Evolutionary conservation across 1,140 invertebrate species (phyloP).

Genomic region (Drosophila malerkotliana): DNA sequence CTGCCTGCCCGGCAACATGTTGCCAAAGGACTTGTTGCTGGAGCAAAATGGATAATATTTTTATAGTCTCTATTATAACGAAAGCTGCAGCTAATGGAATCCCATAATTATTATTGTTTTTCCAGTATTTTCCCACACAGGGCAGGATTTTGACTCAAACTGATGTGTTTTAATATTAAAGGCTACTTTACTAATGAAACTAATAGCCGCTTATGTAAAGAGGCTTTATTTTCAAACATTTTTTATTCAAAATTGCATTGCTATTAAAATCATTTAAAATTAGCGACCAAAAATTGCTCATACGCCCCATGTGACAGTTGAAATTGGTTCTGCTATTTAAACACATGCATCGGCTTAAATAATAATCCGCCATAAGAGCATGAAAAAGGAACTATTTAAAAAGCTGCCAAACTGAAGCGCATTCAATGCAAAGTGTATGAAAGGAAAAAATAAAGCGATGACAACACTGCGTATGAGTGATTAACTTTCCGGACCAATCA

Average conservation of each 20-base stretch:
- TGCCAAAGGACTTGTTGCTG: conserved; percentile 56
- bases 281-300: too few relatives aligned
- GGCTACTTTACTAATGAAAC: not conserved
- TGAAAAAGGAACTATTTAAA: not conserved
- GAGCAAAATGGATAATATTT: not conserved
- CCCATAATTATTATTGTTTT: not conserved
- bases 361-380: not conserved
- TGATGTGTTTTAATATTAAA: not conserved
- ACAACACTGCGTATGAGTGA: not conserved
- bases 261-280: too few relatives aligned
- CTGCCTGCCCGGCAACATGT: conserved; percentile 47
- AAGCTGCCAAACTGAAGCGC: not conserved
- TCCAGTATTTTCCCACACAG: too few relatives aligned
- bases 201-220: too few relatives aligned
- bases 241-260: too few relatives aligned
- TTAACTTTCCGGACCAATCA: not conserved
- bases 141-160: too few relatives aligned
- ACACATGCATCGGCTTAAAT: not conserved
- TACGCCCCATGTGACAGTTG: too few relatives aligned
- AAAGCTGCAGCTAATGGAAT: not conserved
- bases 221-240: too few relatives aligned
- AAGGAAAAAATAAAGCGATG: not conserved
- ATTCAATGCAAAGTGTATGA: too few relatives aligned
- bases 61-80: not conserved
- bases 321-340: not conserved